These are phyloP conservation scores for Rotaria socialis DNA, from an alignment of 2,888 invertebrate species.

Conservation along the genomic window DNA sequence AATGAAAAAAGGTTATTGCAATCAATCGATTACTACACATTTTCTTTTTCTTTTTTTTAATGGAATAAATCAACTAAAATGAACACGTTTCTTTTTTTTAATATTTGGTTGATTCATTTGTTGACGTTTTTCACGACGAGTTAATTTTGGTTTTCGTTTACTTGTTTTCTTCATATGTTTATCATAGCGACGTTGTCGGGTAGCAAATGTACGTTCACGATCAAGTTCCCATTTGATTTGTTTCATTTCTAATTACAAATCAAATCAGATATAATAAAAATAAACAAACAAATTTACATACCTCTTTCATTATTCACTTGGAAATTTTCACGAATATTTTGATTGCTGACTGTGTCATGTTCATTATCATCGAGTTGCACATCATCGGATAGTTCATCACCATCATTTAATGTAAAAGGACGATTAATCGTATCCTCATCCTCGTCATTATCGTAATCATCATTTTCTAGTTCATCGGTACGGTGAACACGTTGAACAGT, in stretches of 20 bases:
- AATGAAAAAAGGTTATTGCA: background rate
- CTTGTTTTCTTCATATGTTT: background rate
- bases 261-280: background rate
- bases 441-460: background rate
- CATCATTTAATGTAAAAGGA: constrained; percentile 13
- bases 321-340: constrained; percentile 4
- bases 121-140: background rate
- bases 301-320: constrained; percentile 11
- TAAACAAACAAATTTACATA: background rate
- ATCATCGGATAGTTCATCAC: background rate
- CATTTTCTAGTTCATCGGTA: background rate
- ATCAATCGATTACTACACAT: constrained; percentile 29
- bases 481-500: background rate
- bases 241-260: background rate
- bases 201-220: background rate
- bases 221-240: constrained; percentile 7
- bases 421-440: background rate
- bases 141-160: background rate
- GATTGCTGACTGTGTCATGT: background rate
- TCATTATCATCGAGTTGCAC: background rate
- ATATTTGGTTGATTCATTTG: background rate
- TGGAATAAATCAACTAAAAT: background rate
- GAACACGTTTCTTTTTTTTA: constrained; percentile 26
- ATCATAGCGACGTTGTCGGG: background rate
- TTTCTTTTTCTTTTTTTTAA: background rate